Conservation (phyloP, 2,113 vertebrate genomes). For the Esox niger region DNA sequence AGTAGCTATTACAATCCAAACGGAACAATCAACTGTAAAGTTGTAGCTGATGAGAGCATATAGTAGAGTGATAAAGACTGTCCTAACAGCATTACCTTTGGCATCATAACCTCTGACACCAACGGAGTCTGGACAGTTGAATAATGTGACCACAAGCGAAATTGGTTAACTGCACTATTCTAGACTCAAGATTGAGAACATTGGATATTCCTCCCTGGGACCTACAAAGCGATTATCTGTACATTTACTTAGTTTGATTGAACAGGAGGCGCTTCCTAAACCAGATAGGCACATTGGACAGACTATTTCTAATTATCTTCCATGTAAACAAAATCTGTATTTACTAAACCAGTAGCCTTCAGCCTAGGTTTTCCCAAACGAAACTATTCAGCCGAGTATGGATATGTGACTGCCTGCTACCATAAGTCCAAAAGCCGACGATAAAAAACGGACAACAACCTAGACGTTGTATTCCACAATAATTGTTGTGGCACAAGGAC, state of each 20-base stretch:
- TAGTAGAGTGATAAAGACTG: conserved; percentile 4
- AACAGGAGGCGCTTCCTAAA: no score
- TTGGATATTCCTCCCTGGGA: background rate
- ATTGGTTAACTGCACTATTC: no score
- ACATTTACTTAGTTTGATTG: no score
- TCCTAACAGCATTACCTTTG: background rate
- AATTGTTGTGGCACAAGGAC: background rate
- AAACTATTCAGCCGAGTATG: background rate
- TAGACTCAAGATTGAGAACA: no score
- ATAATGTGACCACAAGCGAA: background rate
- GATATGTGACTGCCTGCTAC: background rate
- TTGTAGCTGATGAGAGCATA: conserved; percentile 16
- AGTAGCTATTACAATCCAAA: background rate
- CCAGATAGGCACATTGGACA: no score
- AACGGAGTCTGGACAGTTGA: background rate
- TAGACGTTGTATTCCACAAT: background rate
- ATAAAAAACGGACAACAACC: conserved; percentile 1
- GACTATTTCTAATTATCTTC: no score
- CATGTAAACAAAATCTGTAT: no score
- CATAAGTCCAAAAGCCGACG: background rate
- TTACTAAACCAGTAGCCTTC: no score
- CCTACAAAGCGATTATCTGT: no score
- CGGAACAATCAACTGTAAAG: conserved; percentile 15
- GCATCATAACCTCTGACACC: conserved; percentile 11
- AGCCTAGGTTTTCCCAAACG: no score